A percentile compares a stretch with the other conserved stretches of the same genome.
These are phyloP conservation scores for Loxodonta africana DNA, from an alignment of 2,113 vertebrate species.

Conservation along the genomic window DNA sequence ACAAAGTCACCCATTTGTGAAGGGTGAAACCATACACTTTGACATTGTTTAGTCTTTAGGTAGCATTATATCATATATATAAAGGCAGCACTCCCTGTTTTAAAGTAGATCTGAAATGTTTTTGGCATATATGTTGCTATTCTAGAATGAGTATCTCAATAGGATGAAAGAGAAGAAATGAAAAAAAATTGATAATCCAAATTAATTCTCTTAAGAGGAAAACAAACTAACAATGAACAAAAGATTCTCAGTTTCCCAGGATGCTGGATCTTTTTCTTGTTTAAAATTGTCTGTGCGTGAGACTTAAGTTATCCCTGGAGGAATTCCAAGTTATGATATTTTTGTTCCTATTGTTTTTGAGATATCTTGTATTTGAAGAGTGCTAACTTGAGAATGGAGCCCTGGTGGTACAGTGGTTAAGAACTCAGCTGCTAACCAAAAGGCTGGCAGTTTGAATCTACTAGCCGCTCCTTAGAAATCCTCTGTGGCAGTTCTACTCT, in stretches of 20 bases:
- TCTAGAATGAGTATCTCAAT: conserved; percentile 8
- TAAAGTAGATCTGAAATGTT: conserved; percentile 46
- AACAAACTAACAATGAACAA: neutral
- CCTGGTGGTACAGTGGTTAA: too few relatives aligned
- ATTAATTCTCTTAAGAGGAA: neutral
- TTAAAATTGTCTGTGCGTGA: neutral
- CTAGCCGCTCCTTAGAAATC: too few relatives aligned
- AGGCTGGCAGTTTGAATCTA: too few relatives aligned
- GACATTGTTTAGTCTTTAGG: neutral
- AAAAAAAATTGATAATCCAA: neutral
- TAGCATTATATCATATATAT: neutral
- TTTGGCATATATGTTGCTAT: neutral
- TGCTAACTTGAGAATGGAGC: neutral
- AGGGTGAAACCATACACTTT: neutral
- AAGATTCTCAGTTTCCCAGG: neutral
- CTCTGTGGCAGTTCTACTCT: too few relatives aligned
- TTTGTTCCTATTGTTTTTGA: conserved; percentile 1
- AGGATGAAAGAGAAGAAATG: neutral
- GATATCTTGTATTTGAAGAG: neutral
- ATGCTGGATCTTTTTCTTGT: neutral
- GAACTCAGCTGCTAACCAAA: too few relatives aligned
- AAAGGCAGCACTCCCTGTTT: neutral
- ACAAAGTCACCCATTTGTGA: neutral
- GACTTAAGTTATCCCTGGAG: neutral
- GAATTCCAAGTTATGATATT: neutral